A percentile compares a stretch with the other conserved stretches of the same genome.
Conservation (phyloP, 2,113 vertebrate species). For the Megaceryle torquata region DNA sequence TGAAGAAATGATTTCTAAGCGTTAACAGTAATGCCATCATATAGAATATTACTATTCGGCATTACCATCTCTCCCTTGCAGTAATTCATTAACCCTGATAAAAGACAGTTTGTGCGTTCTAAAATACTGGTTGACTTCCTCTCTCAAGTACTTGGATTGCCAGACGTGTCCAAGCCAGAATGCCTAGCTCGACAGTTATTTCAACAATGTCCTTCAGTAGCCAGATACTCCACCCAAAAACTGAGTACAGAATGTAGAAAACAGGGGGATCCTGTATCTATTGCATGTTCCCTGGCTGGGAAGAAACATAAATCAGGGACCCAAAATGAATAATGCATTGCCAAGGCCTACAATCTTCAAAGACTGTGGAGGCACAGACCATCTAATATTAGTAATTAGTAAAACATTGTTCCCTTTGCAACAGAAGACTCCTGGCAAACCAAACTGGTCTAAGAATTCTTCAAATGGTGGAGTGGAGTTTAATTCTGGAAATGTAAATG, state of each 20-base stretch:
- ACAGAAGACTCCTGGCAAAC: neutral
- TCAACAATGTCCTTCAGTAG: neutral
- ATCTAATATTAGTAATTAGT: neutral
- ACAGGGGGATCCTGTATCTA: neutral
- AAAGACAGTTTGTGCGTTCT: neutral
- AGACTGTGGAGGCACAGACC: neutral
- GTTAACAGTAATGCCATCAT: neutral
- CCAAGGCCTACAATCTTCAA: neutral
- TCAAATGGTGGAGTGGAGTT: neutral
- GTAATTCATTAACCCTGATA: neutral
- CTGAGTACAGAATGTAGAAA: neutral
- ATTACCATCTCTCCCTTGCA: neutral
- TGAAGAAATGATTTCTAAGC: neutral
- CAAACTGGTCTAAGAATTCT: neutral
- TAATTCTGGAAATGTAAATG: conserved; percentile 1
- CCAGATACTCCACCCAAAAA: conserved; percentile 7
- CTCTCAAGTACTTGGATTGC: neutral
- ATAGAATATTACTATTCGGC: neutral
- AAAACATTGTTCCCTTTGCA: neutral
- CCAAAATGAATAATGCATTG: neutral
- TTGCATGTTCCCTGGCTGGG: neutral
- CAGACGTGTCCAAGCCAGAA: neutral
- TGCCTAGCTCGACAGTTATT: neutral
- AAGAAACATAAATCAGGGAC: neutral
- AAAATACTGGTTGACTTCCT: neutral